phyloP scores from a whole-genome alignment of 2,888 invertebrate species.

The Lordiphosa andalusiaca region DNA sequence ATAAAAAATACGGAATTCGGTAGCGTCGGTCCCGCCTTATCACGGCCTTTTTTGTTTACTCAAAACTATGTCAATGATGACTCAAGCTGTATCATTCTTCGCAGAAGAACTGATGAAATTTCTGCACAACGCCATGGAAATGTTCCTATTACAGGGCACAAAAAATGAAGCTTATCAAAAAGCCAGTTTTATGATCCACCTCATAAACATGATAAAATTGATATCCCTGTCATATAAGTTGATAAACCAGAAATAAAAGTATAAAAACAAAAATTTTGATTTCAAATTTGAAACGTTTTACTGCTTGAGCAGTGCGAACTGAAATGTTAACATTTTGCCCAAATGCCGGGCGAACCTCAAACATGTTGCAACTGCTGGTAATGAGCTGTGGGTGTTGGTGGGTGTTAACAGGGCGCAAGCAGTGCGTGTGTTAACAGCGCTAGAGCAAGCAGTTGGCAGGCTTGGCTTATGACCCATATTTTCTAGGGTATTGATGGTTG shows the following conservation, averaged over 20 bases:
- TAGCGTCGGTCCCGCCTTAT: conserved; percentile 6
- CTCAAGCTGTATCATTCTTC: not conserved
- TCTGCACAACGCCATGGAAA: conserved; percentile 27
- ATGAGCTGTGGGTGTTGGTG: conserved; percentile 1
- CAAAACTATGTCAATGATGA: conserved; percentile 12
- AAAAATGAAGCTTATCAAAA: conserved; percentile 8
- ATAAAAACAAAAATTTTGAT: conserved; percentile 11
- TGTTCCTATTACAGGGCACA: conserved; percentile 11
- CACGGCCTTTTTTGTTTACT: conserved; percentile 4
- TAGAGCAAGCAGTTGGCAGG: not conserved
- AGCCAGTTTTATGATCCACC: conserved; percentile 4
- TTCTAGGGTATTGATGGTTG: no score
- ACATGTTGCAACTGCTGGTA: conserved; percentile 10
- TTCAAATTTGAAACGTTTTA: conserved; percentile 1
- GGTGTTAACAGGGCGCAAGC: conserved; percentile 6
- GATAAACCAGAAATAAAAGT: conserved; percentile 13
- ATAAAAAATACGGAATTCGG: conserved; percentile 11
- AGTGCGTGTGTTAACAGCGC: conserved; percentile 4
- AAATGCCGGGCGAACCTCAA: conserved; percentile 4
- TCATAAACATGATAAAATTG: conserved; percentile 37
- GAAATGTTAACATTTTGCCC: not conserved
- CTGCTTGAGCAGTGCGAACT: conserved; percentile 12
- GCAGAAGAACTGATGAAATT: conserved; percentile 35
- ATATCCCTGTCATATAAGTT: conserved; percentile 14
- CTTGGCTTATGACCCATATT: not conserved